phyloP scores from a whole-genome alignment of 2,797 vertebrate species.

The Hypotaenidia philippensis region DNA sequence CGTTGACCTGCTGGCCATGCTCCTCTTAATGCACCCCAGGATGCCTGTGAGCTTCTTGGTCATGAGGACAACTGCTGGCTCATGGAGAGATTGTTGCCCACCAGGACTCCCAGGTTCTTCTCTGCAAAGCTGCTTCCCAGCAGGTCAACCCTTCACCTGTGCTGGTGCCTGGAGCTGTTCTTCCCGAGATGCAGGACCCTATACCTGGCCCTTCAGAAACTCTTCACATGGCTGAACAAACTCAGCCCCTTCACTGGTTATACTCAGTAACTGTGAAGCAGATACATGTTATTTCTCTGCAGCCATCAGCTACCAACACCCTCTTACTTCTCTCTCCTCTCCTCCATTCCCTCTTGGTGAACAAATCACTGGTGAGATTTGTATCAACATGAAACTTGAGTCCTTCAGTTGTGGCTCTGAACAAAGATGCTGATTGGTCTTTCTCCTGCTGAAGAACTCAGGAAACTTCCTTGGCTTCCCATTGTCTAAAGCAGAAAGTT shows the following conservation, averaged over 20 bases:
- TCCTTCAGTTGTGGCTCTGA: neutral
- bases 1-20: too few relatives aligned
- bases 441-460: neutral
- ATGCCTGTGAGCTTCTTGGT: too few relatives aligned
- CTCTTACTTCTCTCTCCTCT: neutral
- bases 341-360: neutral
- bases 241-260: neutral
- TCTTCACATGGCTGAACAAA: neutral
- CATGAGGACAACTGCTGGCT: too few relatives aligned
- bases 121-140: too few relatives aligned
- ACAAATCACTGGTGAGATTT: neutral
- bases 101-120: too few relatives aligned
- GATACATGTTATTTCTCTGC: neutral
- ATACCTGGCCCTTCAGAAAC: neutral
- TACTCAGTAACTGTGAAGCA: neutral
- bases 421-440: slow-evolving; percentile 58
- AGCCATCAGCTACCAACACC: neutral
- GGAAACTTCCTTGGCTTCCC: neutral
- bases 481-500: slow-evolving; percentile 21
- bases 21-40: too few relatives aligned
- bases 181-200: too few relatives aligned
- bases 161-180: too few relatives aligned
- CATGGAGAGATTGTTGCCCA: too few relatives aligned
- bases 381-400: neutral
- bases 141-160: too few relatives aligned